phyloP scores from a whole-genome alignment of 2,113 vertebrate genomes.

The Psittacus erithacus region DNA sequence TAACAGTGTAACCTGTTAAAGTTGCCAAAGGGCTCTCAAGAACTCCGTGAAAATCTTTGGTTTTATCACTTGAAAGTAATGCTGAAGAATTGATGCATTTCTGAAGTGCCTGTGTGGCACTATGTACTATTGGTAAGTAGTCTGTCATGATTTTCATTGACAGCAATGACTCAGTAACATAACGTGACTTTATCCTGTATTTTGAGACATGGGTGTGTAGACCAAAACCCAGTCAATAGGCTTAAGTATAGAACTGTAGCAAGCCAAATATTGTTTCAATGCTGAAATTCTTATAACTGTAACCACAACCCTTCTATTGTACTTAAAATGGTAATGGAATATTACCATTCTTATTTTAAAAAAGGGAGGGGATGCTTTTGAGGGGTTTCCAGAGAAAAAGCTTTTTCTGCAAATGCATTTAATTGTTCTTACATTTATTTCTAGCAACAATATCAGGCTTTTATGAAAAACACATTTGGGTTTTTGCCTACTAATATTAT shows the following conservation, averaged over 20 bases:
- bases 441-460: not conserved
- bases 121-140: not conserved
- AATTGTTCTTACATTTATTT: not conserved
- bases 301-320: not conserved
- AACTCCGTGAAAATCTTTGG: not conserved
- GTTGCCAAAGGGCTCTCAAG: not conserved
- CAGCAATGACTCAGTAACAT: constrained; percentile 72
- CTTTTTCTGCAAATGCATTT: not conserved
- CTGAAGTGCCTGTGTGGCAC: not conserved
- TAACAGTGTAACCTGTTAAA: not conserved
- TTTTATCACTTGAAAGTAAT: not conserved
- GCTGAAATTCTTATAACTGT: not conserved
- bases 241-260: not conserved
- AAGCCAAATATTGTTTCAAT: not conserved
- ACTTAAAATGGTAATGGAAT: not conserved
- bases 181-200: constrained; percentile 59
- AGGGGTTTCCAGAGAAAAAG: not conserved
- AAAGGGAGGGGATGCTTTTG: not conserved
- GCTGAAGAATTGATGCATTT: not conserved
- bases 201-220: constrained; percentile 73
- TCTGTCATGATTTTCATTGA: constrained; percentile 75
- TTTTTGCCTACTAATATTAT: not conserved
- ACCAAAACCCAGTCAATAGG: constrained; percentile 58
- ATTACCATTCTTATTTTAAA: not conserved
- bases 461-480: not conserved